phyloP scores from a whole-genome alignment of 2,113 vertebrate species.

The Numenius arquata region DNA sequence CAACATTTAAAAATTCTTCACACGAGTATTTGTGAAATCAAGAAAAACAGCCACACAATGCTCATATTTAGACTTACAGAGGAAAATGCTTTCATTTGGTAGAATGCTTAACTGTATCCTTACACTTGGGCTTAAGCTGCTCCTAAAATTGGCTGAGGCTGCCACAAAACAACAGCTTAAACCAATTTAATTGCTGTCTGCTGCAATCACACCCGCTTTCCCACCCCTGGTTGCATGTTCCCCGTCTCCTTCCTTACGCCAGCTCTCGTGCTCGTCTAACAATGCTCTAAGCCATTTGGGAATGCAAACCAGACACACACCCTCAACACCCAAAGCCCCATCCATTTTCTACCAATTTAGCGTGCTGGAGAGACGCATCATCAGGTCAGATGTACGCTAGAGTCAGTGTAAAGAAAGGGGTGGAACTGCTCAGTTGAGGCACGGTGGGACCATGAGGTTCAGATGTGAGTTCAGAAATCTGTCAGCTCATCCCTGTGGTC shows the following conservation, averaged over 20 bases:
- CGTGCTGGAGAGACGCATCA: not conserved
- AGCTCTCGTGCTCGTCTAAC: not conserved
- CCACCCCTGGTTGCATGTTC: not conserved
- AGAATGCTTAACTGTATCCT: not conserved
- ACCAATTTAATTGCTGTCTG: conserved; percentile 27
- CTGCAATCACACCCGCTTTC: not conserved
- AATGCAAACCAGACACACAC: not conserved
- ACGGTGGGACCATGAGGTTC: not conserved
- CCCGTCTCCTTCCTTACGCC: not conserved
- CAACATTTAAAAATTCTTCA: not conserved
- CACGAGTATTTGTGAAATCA: not conserved
- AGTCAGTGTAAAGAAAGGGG: not conserved
- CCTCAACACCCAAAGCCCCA: not conserved
- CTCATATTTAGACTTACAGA: not conserved
- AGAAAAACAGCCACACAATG: not conserved
- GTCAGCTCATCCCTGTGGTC: not conserved
- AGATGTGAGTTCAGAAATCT: not conserved
- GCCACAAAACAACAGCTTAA: conserved; percentile 40
- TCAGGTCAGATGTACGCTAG: not conserved
- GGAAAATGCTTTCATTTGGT: not conserved
- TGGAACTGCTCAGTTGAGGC: not conserved
- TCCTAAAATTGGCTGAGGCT: conserved; percentile 24
- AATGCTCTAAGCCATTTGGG: not conserved
- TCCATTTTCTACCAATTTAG: not conserved
- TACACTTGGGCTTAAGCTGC: not conserved